Conservation (phyloP, 1,140 invertebrate genomes). For the Aethina tumida region DNA sequence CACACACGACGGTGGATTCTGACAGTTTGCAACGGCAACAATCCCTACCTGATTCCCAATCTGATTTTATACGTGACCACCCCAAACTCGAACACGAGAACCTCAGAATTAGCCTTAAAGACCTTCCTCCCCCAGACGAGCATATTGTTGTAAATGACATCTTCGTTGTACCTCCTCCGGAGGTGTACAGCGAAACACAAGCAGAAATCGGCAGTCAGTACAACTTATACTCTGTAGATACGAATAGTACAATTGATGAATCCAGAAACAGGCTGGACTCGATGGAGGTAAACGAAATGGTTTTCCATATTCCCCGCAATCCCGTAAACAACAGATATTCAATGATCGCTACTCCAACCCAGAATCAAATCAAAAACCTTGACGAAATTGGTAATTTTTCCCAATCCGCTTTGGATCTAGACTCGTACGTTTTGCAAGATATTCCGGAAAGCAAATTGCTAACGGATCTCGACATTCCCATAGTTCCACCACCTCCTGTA, state of each 20-base stretch:
- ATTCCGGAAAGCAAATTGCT: constrained; percentile 14
- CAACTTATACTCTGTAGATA: too few relatives aligned
- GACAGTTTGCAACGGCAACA: constrained; percentile 12
- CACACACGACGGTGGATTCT: constrained; percentile 13
- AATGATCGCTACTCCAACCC: not conserved
- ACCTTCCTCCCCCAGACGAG: too few relatives aligned
- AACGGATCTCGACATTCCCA: constrained; percentile 14
- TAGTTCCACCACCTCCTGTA: constrained; percentile 17
- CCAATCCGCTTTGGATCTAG: not conserved
- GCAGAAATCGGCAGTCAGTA: too few relatives aligned
- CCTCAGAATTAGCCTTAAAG: too few relatives aligned
- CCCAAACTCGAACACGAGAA: constrained; percentile 1
- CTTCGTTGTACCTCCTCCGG: too few relatives aligned
- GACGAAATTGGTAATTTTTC: not conserved
- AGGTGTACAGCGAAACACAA: too few relatives aligned
- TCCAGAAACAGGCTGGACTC: constrained; percentile 1
- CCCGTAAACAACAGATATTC: constrained; percentile 13
- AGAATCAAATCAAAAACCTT: constrained; percentile 1
- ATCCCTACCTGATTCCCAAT: too few relatives aligned
- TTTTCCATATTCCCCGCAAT: not conserved
- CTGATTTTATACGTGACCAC: not conserved
- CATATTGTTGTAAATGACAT: too few relatives aligned
- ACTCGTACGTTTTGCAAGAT: not conserved
- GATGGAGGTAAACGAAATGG: not conserved
- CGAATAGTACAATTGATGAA: not conserved